Percentiles rank a stretch among this genome's conserved stretches.
Evolutionary conservation across 2,888 invertebrate genomes (phyloP).

Genomic region (Cataglyphis altisquamis): DNA sequence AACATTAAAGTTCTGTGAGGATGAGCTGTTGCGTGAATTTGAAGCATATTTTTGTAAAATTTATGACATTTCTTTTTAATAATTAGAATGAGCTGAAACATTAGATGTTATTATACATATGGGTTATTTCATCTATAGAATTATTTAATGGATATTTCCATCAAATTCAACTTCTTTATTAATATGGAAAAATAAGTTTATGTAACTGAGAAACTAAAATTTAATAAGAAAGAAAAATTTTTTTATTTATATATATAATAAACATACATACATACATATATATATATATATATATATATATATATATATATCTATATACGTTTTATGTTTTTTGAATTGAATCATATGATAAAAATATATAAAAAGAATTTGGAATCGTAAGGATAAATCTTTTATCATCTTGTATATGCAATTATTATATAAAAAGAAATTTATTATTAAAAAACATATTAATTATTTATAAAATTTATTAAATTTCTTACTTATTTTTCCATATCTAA

Average conservation of each 20-base stretch:
- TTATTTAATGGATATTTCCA: background rate
- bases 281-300: background rate
- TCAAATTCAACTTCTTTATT: background rate
- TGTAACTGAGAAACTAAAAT: background rate
- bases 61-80: background rate
- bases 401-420: background rate
- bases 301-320: background rate
- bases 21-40: background rate
- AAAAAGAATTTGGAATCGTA: background rate
- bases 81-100: background rate
- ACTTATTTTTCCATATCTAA: constrained; percentile 3
- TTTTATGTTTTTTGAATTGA: background rate
- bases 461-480: background rate
- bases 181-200: background rate
- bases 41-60: background rate
- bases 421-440: background rate
- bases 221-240: background rate
- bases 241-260: background rate
- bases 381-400: background rate
- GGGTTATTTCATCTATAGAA: background rate
- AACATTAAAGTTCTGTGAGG: background rate
- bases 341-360: too few species aligned
- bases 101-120: background rate
- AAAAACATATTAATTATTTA: background rate
- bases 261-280: background rate